phyloP scores from a whole-genome alignment of 1,140 invertebrate species.

The Tetranychus urticae region DNA sequence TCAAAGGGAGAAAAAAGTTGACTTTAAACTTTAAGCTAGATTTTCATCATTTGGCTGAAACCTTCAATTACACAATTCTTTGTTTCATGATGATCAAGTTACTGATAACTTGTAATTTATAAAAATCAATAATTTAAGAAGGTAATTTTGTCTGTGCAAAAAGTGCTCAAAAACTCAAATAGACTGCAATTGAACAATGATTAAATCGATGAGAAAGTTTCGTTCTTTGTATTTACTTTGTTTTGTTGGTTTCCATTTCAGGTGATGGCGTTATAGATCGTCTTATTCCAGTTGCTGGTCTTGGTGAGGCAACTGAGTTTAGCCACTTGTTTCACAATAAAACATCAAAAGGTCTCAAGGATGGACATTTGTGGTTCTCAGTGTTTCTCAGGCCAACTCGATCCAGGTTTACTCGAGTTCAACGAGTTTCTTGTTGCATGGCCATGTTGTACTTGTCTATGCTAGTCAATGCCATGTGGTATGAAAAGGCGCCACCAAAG shows the following conservation, averaged over 20 bases:
- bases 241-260: conserved; percentile 9
- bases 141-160: not conserved
- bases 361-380: conserved; percentile 33
- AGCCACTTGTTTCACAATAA: conserved; percentile 25
- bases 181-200: too few relatives aligned
- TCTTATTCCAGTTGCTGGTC: conserved; percentile 27
- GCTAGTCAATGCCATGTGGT: conserved; percentile 32
- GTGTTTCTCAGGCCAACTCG: conserved; percentile 27
- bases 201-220: not conserved
- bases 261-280: conserved; percentile 22
- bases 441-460: conserved; percentile 29
- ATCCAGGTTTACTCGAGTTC: conserved; percentile 26
- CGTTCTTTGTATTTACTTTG: not conserved
- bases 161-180: too few relatives aligned
- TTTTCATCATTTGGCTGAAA: too few relatives aligned
- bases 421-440: conserved; percentile 29
- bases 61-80: not conserved
- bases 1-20: too few relatives aligned
- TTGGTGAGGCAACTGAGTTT: conserved; percentile 20
- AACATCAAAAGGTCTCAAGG: conserved; percentile 24
- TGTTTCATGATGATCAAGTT: not conserved
- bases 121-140: not conserved
- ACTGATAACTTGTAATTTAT: too few relatives aligned
- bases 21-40: too few relatives aligned
- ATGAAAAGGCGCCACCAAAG: conserved; percentile 17